These are phyloP conservation scores for Drosophila fuyamai DNA, from an alignment of 1,140 invertebrate species.

Conservation along the genomic window DNA sequence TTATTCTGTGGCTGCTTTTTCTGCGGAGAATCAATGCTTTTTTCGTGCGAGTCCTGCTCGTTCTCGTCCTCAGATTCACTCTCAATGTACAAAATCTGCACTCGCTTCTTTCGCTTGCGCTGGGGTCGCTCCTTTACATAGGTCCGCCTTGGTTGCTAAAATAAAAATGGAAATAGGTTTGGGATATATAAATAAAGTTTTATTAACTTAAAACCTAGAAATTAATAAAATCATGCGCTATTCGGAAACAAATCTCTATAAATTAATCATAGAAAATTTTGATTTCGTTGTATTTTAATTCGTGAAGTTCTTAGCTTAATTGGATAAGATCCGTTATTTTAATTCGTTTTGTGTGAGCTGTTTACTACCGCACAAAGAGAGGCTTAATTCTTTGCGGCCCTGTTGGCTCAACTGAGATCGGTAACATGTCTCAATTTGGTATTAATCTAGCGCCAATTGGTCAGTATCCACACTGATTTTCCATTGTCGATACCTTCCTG, in stretches of 20 bases:
- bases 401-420: conserved; percentile 69
- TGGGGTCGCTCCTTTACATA: conserved; percentile 66
- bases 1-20: conserved; percentile 49
- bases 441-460: conserved; percentile 55
- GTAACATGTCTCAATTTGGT: conserved; percentile 46
- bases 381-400: conserved; percentile 78
- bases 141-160: conserved; percentile 64
- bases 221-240: too few relatives aligned
- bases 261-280: too few relatives aligned
- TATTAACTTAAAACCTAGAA: too few relatives aligned
- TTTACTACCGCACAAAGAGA: conserved; percentile 80
- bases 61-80: conserved; percentile 62
- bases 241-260: too few relatives aligned
- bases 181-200: too few relatives aligned
- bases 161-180: too few relatives aligned
- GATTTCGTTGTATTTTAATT: background rate
- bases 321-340: background rate
- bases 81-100: conserved; percentile 63
- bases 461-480: background rate
- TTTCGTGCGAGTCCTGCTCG: conserved; percentile 48
- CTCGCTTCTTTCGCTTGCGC: conserved; percentile 66
- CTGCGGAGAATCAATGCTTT: conserved; percentile 40
- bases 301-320: background rate
- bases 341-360: conserved; percentile 50
- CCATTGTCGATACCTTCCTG: background rate